Base-by-base conservation (phyloP, 2,888 invertebrate genomes). In the Caenorhabditis sp. region DNA sequence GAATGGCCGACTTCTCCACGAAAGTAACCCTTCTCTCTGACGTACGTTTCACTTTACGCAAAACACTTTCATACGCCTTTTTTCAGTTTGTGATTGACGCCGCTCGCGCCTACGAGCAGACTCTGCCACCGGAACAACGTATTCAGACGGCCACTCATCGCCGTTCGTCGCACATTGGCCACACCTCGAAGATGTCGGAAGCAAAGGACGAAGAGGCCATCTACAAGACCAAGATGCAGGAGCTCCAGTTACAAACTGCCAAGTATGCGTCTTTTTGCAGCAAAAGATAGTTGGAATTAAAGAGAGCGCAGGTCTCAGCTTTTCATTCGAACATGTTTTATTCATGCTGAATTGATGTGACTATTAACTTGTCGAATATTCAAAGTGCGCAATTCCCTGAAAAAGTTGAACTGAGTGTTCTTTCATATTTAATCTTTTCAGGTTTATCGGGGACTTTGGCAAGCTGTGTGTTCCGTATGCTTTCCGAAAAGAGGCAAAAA, bases 401-500 rank as follows among this genome's bases (percentile, higher is more conserved):
- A 43, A 52, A 41, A 32, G 62, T 63, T 63, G 46, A 45, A 22
- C 35, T 2, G 8, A 62, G 50, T 39, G 53, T 39, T 65, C 46
- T 65, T 22, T 24, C 24, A 5, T 65, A 45, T 46, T 65, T 53
- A 65, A 27, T n/a, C 13, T 37, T 59, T 81, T 45, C 59, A 81
- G 85, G 17, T 85, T 86, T 77, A 80, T 84, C 48, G 86, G 85
- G 7, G 86, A 86, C 66, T 84, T 81, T 58, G 84, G 85, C 17
- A 85, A 85, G 30, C 75, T 86, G 3, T 62, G 72, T 15, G 77
- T 83, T 15, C 85, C 86, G 7, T 89, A 83, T 63, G 65, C 84
- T 0, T 89, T 88, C 79, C 83, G 83, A 50, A 89, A 89, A 52
- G 89, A 89, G 30, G 85, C 88, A 0, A 82, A 84, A 35, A 85